These are phyloP conservation scores for Eristalis tenax DNA, from an alignment of 2,888 invertebrate species.

Conservation along the genomic window DNA sequence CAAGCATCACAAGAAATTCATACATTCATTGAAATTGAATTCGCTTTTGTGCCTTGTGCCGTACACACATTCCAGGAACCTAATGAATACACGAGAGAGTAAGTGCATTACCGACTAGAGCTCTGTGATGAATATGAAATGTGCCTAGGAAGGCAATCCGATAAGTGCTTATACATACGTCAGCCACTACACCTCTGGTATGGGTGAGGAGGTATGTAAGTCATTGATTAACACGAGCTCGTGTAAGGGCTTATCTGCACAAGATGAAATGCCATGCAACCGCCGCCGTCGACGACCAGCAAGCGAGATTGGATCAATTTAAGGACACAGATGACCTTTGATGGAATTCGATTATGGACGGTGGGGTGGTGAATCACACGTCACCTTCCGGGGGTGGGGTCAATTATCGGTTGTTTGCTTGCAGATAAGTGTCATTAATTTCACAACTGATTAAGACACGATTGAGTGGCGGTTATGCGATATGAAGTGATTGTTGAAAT, in stretches of 20 bases:
- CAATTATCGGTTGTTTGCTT: background rate
- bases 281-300: no score
- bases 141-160: background rate
- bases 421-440: background rate
- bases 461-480: background rate
- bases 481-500: background rate
- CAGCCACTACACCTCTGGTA: background rate
- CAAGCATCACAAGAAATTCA: background rate
- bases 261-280: background rate
- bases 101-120: background rate
- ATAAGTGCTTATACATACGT: background rate
- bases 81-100: slow-evolving; percentile 1
- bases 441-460: background rate
- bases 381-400: no score
- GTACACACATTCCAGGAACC: slow-evolving; percentile 1
- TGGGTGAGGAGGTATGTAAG: background rate
- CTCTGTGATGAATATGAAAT: slow-evolving; percentile 11
- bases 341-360: background rate
- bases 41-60: background rate
- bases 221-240: slow-evolving; percentile 31
- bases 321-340: background rate
- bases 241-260: background rate
- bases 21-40: slow-evolving; percentile 1
- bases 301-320: background rate
- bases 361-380: background rate